A percentile compares a stretch with the other conserved stretches of the same genome.
Conservation (phyloP, 2,888 invertebrate species). For the Hirtodrosophila alboralis region DNA sequence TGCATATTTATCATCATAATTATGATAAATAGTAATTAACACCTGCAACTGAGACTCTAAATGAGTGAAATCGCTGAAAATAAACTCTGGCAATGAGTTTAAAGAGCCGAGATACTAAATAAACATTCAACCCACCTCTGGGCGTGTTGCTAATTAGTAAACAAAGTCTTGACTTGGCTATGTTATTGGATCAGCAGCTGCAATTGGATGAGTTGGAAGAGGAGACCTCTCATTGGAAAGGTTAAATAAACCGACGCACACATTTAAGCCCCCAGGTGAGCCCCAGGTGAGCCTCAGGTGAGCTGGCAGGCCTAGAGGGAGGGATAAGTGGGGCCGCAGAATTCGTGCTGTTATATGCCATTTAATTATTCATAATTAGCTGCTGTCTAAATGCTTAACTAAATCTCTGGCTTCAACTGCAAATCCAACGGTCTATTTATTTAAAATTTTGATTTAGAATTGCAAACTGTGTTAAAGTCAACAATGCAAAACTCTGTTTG, state of each 20-base stretch:
- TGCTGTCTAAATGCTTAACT: constrained; percentile 58
- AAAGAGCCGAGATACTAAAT: constrained; percentile 12
- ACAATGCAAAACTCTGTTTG: too few relatives aligned
- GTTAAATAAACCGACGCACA: constrained; percentile 39
- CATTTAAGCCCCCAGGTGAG: constrained; percentile 29
- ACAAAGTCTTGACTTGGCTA: constrained; percentile 14
- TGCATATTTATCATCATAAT: constrained; percentile 26
- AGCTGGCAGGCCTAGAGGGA: constrained; percentile 4
- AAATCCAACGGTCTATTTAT: constrained; percentile 17
- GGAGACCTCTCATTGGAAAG: background rate
- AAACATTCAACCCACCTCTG: constrained; percentile 17
- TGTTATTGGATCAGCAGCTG: constrained; percentile 2
- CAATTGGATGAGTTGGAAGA: background rate
- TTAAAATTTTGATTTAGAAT: constrained; percentile 38
- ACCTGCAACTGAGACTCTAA: constrained; percentile 35
- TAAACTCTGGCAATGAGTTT: constrained; percentile 7
- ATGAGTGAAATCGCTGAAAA: background rate
- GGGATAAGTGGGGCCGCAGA: constrained; percentile 1
- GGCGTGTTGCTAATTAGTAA: constrained; percentile 56
- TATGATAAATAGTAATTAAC: constrained; percentile 56
- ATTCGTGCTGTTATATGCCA: constrained; percentile 17
- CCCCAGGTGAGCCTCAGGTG: constrained; percentile 29
- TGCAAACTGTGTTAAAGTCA: constrained; percentile 14
- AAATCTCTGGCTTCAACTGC: constrained; percentile 32
- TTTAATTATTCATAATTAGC: constrained; percentile 72